Evolutionary conservation across 2,113 vertebrate species (phyloP).

Genomic region (Coryphaenoides rupestris): DNA sequence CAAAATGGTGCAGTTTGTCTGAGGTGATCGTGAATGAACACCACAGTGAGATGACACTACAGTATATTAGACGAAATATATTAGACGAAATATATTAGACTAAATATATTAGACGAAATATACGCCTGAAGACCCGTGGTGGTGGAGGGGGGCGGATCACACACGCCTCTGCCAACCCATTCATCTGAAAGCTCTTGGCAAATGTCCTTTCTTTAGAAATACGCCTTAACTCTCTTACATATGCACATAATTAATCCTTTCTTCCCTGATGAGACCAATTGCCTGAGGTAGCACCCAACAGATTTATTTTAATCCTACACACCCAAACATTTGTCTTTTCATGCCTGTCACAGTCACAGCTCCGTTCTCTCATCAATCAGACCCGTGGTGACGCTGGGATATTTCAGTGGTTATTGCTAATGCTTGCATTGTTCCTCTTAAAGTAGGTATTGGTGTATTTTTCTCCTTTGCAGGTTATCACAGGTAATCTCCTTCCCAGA

Average conservation of each 20-base stretch:
- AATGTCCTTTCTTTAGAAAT: slow-evolving; percentile 26
- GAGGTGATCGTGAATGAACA: too few relatives aligned
- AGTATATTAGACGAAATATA: too few relatives aligned
- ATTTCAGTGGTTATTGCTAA: slow-evolving; percentile 32
- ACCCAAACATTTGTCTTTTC: slow-evolving; percentile 28
- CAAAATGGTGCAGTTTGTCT: too few relatives aligned
- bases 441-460: neutral
- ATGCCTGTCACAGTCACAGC: slow-evolving; percentile 21
- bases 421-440: slow-evolving; percentile 11
- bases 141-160: slow-evolving; percentile 4
- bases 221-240: slow-evolving; percentile 28
- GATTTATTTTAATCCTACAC: slow-evolving; percentile 23
- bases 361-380: slow-evolving; percentile 12
- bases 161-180: slow-evolving; percentile 18
- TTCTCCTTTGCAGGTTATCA: neutral
- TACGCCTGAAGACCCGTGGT: neutral
- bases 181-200: slow-evolving; percentile 22
- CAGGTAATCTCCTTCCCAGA: slow-evolving; percentile 28
- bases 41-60: too few relatives aligned
- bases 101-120: too few relatives aligned
- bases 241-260: slow-evolving; percentile 38
- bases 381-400: neutral
- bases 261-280: slow-evolving; percentile 22
- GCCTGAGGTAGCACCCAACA: slow-evolving; percentile 16
- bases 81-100: too few relatives aligned